Base-by-base conservation (phyloP, 2,113 vertebrate genomes). In the Prionailurus viverrinus region DNA sequence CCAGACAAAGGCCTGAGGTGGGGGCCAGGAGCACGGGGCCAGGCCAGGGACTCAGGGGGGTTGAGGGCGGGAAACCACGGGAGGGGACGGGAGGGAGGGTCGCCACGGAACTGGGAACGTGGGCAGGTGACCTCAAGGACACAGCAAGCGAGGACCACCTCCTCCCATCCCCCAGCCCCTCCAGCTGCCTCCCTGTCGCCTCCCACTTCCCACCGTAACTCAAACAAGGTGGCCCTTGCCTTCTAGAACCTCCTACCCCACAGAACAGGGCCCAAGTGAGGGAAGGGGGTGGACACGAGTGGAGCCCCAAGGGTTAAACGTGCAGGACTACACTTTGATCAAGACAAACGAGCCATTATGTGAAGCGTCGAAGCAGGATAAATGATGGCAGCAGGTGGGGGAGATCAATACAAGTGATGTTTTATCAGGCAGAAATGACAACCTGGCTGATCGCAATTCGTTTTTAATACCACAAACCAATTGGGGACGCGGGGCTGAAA, bases 381-480 rank as follows among this genome's bases (percentile, higher is more conserved):
- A 88, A 97, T 76, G 97, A 69, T 9, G 65, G 95, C 94, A 14
- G 63, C 41, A 84, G 93, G 92, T 25, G 91, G 76, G 91, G 0
- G n/a, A 33, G 96, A 96, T 97, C 98, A 69, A 97, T 98, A 83
- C 81, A 95, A 96, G 94, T 86, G 95, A 97, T 90, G 97, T 97
- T 97, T 97, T 84, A 97, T 97, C 97, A 95, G 98, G 97, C 83
- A 95, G 96, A 89, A 93, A 93, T 91, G 97, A 98, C 97, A 96
- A 82, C 88, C 80, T 2, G 7, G 92, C 96, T 25, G 94, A 90
- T 97, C 84, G 27, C 97, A 95, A 74, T 94, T 97, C 74, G 87
- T 93, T 97, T 97, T 97, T 96, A 97, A 97, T 97, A 97, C 96
- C 96, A 66, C 95, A 95, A 89, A 80, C 94, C 86, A 58, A 84